Conservation (phyloP, 2,113 vertebrate genomes). For the Nesogale talazaci region DNA sequence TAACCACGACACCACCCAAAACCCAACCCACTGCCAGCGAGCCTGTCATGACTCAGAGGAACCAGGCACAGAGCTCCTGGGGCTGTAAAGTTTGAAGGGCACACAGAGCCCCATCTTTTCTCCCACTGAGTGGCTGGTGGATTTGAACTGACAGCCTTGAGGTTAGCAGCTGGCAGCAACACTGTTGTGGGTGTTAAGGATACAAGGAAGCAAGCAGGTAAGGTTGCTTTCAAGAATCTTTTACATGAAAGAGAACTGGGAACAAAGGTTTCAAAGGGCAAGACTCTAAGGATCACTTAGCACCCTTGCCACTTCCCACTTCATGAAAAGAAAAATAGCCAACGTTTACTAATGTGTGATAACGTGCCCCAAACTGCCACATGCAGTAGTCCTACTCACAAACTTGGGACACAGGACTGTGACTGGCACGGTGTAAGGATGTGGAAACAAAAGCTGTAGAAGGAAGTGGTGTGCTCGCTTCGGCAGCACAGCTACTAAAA, state of each 20-base stretch:
- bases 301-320: neutral
- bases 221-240: conserved; percentile 13
- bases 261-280: conserved; percentile 33
- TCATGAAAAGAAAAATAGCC: neutral
- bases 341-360: conserved; percentile 27
- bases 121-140: too few relatives aligned
- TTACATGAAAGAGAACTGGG: conserved; percentile 3
- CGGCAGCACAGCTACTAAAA: too few relatives aligned
- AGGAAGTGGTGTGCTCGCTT: too few relatives aligned
- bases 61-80: too few relatives aligned
- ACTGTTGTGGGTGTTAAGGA: neutral
- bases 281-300: conserved; percentile 34
- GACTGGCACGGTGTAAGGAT: conserved; percentile 30
- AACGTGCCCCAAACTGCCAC: conserved; percentile 22
- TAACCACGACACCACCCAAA: too few relatives aligned
- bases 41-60: too few relatives aligned
- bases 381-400: conserved; percentile 24
- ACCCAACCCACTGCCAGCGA: too few relatives aligned
- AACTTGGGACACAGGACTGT: conserved; percentile 29
- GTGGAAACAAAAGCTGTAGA: conserved; percentile 48
- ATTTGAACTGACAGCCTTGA: too few relatives aligned
- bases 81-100: too few relatives aligned
- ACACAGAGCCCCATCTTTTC: too few relatives aligned
- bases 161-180: neutral
- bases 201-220: conserved; percentile 14